Evolutionary conservation across 2,797 vertebrate species (phyloP), one percentile per base, ranked within the genome.

Genomic region (Anisognathus igniventris): DNA sequence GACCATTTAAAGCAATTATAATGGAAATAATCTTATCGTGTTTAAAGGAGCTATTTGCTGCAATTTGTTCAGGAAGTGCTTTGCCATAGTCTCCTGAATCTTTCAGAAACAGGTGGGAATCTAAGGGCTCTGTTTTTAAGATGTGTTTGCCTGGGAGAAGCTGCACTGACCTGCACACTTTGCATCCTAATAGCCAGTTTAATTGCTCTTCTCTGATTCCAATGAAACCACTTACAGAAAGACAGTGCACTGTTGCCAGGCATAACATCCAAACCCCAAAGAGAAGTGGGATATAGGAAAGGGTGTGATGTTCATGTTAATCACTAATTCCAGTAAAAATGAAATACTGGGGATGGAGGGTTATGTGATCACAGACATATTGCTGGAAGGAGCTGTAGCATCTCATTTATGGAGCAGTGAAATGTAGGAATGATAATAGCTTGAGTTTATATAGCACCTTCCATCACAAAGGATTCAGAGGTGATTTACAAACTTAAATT

Each of bases 401-500:
- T 77, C 65, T 83, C 79, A 81, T 91, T 94, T 91, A 95, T 84
- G 76, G 79, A 88, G 82, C 89, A 88, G 51, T 88, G 92, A 94
- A 90, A 96, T 90, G 89, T 78, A 79, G 90, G 79, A 95, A 84
- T 92, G 68, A 81, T 92, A 93, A 94, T 90, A 93, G 85, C 87
- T 73, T 1, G 21, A 91, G 64, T 91, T 96, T 94, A 84, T 94
- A 40, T 73, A 86, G 85, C 62, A 73, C 87, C 79, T 95, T 94
- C 88, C 87, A 81, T 86, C 91, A 92, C 86, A 84, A 88, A 92
- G 70, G 73, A 93, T 93, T 89, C 87, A 81, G 66, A 81, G 73
- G 82, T 96, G 95, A 94, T 96, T 95, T 96, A 96, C 92, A 94
- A 95, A 96, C 91, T 86, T 95, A 94, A 96, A 84, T 79, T 84